These are phyloP conservation scores for Apodemus speciosus DNA, from an alignment of 2,113 vertebrate species.

Conservation along the genomic window DNA sequence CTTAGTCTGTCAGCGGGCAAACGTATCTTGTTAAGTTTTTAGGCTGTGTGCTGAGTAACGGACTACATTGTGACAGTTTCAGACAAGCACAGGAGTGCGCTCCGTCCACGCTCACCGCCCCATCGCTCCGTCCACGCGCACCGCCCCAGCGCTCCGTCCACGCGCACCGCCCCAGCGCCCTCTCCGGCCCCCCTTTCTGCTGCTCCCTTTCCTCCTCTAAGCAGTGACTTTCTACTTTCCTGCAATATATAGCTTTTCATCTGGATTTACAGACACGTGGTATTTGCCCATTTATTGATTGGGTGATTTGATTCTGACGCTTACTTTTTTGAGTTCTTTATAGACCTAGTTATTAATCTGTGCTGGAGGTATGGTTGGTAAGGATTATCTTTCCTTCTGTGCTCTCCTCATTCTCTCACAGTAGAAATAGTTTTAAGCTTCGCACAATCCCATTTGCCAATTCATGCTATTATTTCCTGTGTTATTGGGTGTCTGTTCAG, in stretches of 20 bases:
- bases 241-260: background rate
- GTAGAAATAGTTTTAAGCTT: background rate
- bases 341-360: background rate
- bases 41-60: background rate
- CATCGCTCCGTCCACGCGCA: no score
- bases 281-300: background rate
- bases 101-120: background rate
- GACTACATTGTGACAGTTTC: background rate
- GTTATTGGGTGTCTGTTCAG: background rate
- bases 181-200: background rate
- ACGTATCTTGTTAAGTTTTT: background rate
- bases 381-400: background rate
- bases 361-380: background rate
- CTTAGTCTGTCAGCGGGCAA: constrained; percentile 24
- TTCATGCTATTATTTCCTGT: no score
- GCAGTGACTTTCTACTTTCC: background rate
- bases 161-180: no score
- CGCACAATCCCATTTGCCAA: background rate
- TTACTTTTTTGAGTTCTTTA: background rate
- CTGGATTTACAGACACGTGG: background rate
- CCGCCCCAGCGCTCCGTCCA: no score
- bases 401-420: background rate
- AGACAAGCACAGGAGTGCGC: background rate
- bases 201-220: background rate
- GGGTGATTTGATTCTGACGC: background rate